Evolutionary conservation across 2,797 vertebrate genomes (phyloP).

Genomic region (Myotis planiceps): DNA sequence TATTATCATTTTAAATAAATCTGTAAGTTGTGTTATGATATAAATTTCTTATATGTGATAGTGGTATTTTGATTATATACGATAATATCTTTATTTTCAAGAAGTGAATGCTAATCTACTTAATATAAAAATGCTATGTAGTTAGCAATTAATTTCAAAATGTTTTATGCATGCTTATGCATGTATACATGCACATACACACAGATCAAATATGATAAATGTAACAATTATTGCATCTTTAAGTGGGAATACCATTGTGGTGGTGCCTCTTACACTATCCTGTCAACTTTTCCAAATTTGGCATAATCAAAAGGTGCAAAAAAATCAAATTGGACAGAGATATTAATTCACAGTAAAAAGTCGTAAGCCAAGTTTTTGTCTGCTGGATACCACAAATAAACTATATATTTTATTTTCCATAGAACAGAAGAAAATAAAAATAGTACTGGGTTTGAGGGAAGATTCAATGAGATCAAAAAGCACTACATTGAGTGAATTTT

Average conservation of each 20-base stretch:
- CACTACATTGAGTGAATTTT: neutral
- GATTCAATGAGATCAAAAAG: neutral
- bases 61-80: neutral
- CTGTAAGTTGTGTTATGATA: neutral
- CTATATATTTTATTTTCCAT: neutral
- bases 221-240: neutral
- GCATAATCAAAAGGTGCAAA: neutral
- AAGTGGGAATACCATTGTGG: neutral
- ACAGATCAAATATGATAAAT: neutral
- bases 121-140: neutral
- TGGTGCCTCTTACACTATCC: neutral
- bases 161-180: neutral
- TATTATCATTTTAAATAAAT: neutral
- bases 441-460: neutral
- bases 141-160: neutral
- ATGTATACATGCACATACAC: neutral
- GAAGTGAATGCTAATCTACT: neutral
- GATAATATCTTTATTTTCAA: neutral
- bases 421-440: slow-evolving; percentile 23
- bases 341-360: neutral
- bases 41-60: neutral
- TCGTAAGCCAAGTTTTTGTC: neutral
- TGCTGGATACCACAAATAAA: neutral
- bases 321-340: neutral
- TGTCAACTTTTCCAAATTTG: neutral